A percentile compares a stretch with the other conserved stretches of the same genome.
These are phyloP conservation scores for Helleia helle DNA, from an alignment of 2,888 invertebrate genomes.

Conservation along the genomic window DNA sequence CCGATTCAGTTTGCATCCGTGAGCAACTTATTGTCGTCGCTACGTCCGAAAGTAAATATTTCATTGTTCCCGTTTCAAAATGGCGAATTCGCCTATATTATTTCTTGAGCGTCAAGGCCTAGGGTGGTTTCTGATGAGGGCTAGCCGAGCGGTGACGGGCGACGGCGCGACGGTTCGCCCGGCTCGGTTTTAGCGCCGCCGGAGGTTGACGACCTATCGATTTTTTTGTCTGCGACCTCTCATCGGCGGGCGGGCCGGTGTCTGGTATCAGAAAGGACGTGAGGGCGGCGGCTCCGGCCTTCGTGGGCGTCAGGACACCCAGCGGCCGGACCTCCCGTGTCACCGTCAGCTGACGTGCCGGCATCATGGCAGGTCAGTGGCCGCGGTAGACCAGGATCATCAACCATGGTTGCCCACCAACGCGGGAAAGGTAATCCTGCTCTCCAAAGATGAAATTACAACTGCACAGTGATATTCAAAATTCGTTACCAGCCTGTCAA, in stretches of 20 bases:
- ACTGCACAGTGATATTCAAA: constrained; percentile 6
- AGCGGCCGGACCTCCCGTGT: constrained; percentile 22
- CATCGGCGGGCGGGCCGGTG: constrained; percentile 52
- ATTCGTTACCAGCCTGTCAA: constrained; percentile 8
- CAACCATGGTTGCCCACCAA: constrained; percentile 24
- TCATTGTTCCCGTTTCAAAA: constrained; percentile 73
- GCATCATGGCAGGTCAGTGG: constrained; percentile 46
- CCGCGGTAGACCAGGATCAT: constrained; percentile 28
- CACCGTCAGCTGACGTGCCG: constrained; percentile 35
- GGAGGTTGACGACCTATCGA: constrained; percentile 72
- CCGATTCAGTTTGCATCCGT: constrained; percentile 38
- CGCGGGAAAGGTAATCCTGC: constrained; percentile 1
- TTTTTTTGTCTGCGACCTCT: constrained; percentile 71
- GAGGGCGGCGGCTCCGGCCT: constrained; percentile 20
- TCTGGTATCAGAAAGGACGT: constrained; percentile 32
- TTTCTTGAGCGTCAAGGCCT: constrained; percentile 28
- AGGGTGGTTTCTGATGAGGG: constrained; percentile 26
- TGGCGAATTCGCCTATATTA: constrained; percentile 60
- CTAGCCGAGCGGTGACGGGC: constrained; percentile 27
- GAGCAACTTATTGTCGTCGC: constrained; percentile 38
- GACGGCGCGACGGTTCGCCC: constrained; percentile 45
- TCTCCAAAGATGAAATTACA: not conserved
- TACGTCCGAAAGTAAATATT: constrained; percentile 67
- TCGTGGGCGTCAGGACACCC: constrained; percentile 22
- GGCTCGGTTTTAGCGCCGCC: constrained; percentile 50